Evolutionary conservation across 2,888 invertebrate species (phyloP).

Genomic region (Actias luna): DNA sequence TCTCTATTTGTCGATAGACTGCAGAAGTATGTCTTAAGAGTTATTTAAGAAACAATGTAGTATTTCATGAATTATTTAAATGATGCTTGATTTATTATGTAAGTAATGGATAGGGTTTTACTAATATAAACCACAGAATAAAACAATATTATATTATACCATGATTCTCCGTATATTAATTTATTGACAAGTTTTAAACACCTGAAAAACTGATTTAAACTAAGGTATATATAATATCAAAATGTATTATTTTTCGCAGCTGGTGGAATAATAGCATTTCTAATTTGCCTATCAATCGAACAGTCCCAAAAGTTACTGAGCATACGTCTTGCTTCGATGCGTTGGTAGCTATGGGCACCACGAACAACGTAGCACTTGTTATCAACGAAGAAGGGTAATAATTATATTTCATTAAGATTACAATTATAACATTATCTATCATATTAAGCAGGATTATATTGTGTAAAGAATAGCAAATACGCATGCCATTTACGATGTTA

Average conservation of each 20-base stretch:
- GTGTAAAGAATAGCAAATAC: neutral
- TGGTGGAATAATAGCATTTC: constrained; percentile 86
- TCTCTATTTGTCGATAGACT: neutral
- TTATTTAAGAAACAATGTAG: neutral
- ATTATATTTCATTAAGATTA: constrained; percentile 32
- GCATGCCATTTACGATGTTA: neutral
- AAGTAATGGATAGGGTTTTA: neutral
- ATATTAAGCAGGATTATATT: neutral
- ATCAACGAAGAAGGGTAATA: constrained; percentile 60
- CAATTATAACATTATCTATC: neutral
- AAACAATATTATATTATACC: too few relatives aligned
- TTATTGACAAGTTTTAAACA: too few relatives aligned
- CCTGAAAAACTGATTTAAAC: too few relatives aligned
- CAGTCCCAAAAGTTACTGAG: constrained; percentile 62
- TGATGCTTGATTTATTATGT: neutral
- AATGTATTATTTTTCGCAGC: constrained; percentile 62
- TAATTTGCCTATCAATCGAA: constrained; percentile 37
- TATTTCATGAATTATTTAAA: neutral
- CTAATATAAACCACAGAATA: neutral
- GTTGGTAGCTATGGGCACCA: constrained; percentile 39
- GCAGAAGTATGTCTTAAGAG: neutral
- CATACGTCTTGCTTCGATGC: constrained; percentile 52
- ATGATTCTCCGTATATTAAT: too few relatives aligned
- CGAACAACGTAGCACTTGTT: constrained; percentile 39
- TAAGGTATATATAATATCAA: too few relatives aligned